Conservation (phyloP, 37 sponge, comb jelly and placozoan genomes). For the Beroe forskalii region DNA sequence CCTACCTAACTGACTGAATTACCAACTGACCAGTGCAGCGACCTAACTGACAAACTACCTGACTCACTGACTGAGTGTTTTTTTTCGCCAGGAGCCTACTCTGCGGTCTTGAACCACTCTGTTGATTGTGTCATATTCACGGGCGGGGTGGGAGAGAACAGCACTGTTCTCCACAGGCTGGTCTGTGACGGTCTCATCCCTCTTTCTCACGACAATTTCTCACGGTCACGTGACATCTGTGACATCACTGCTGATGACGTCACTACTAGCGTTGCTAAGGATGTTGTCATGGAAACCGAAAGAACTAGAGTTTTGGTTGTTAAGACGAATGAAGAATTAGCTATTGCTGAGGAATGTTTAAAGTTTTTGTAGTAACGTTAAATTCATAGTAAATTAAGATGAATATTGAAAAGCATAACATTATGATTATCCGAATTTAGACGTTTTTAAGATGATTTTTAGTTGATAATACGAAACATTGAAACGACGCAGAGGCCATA, state of each 20-base stretch:
- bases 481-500: too few relatives aligned
- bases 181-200: neutral
- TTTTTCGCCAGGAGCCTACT: conserved; percentile 46
- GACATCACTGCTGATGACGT: conserved; percentile 28
- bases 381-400: too few relatives aligned
- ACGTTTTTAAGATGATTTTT: too few relatives aligned
- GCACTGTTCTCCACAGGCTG: conserved; percentile 14
- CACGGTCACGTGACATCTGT: neutral
- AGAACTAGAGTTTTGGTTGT: neutral
- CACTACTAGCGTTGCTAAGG: neutral
- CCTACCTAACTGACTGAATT: too few relatives aligned
- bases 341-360: conserved; percentile 27
- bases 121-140: conserved; percentile 61
- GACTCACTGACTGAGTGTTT: too few relatives aligned
- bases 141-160: conserved; percentile 55
- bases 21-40: too few relatives aligned
- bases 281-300: neutral
- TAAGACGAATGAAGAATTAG: conserved; percentile 40
- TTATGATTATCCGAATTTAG: too few relatives aligned
- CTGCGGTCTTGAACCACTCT: neutral
- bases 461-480: too few relatives aligned
- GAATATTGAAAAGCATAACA: too few relatives aligned
- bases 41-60: too few relatives aligned
- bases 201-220: neutral
- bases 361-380: neutral